These are phyloP conservation scores for Misgurnus mizolepis DNA, from an alignment of 2,113 vertebrate genomes.

Conservation along the genomic window DNA sequence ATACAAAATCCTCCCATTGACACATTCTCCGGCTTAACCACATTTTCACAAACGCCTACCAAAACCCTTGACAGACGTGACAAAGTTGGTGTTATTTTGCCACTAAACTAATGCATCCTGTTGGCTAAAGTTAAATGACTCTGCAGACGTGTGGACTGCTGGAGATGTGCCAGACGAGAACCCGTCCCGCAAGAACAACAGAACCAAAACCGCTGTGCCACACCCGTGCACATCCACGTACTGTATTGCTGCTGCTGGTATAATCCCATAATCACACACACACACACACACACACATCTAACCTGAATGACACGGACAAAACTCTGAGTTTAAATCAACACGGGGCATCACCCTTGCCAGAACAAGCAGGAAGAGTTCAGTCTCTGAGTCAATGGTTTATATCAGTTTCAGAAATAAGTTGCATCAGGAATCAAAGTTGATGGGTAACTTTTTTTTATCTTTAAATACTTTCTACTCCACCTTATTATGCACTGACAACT, in stretches of 20 bases:
- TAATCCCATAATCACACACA: constrained; percentile 28
- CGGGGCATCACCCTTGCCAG: constrained; percentile 1
- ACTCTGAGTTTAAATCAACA: not conserved
- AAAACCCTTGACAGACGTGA: too few relatives aligned
- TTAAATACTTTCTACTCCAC: not conserved
- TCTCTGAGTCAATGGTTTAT: not conserved
- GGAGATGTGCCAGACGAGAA: constrained; percentile 32
- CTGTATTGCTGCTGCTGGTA: not conserved
- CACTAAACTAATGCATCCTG: constrained; percentile 13
- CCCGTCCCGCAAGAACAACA: constrained; percentile 45
- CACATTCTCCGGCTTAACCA: too few relatives aligned
- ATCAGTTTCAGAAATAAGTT: too few relatives aligned
- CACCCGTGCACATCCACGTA: constrained; percentile 26
- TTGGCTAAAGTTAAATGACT: constrained; percentile 31
- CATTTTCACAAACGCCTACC: too few relatives aligned
- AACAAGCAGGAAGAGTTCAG: not conserved
- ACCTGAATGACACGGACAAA: constrained; percentile 8
- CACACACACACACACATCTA: constrained; percentile 7
- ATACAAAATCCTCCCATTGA: too few relatives aligned
- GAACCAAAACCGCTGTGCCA: constrained; percentile 34
- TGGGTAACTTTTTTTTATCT: too few relatives aligned
- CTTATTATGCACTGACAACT: not conserved
- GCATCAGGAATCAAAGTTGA: too few relatives aligned
- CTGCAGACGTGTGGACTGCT: constrained; percentile 31
- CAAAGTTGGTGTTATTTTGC: not conserved